A percentile compares a stretch with the other conserved stretches of the same genome.
Evolutionary conservation across 2,797 vertebrate genomes (phyloP).

Genomic region (Sebastolobus altivelis): DNA sequence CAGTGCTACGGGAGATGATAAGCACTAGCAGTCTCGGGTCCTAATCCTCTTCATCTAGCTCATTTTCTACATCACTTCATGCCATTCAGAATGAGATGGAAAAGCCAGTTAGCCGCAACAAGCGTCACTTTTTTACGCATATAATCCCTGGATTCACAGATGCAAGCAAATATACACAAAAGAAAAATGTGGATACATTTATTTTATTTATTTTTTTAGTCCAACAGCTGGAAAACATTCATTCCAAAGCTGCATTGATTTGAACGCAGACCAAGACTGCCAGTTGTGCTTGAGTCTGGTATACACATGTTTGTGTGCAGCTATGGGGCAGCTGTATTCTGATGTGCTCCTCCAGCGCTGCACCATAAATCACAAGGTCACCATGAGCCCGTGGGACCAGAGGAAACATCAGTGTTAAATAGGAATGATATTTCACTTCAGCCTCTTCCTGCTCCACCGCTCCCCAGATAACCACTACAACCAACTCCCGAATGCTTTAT

Average conservation of each 20-base stretch:
- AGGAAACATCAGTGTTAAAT: constrained; percentile 67
- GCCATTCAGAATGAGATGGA: constrained; percentile 59
- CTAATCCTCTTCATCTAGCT: constrained; percentile 78
- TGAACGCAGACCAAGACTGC: constrained; percentile 15
- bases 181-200: constrained; percentile 14
- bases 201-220: constrained; percentile 5
- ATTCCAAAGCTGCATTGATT: constrained; percentile 1
- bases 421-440: constrained; percentile 71
- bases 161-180: constrained; percentile 21
- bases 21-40: constrained; percentile 58
- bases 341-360: constrained; percentile 54
- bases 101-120: constrained; percentile 62
- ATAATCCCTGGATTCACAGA: constrained; percentile 49
- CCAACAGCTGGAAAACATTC: constrained; percentile 37
- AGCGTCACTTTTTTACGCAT: constrained; percentile 36
- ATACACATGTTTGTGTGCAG: constrained; percentile 57
- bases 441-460: constrained; percentile 63
- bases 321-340: constrained; percentile 65
- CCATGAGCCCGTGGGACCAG: constrained; percentile 61
- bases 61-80: constrained; percentile 80
- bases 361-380: constrained; percentile 72
- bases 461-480: constrained; percentile 61
- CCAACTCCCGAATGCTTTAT: constrained; percentile 49
- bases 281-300: constrained; percentile 41
- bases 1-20: constrained; percentile 70